Percentiles rank a stretch among this genome's conserved stretches.
Conservation (phyloP, 2,113 vertebrate species). For the Micronycteris hirsuta region DNA sequence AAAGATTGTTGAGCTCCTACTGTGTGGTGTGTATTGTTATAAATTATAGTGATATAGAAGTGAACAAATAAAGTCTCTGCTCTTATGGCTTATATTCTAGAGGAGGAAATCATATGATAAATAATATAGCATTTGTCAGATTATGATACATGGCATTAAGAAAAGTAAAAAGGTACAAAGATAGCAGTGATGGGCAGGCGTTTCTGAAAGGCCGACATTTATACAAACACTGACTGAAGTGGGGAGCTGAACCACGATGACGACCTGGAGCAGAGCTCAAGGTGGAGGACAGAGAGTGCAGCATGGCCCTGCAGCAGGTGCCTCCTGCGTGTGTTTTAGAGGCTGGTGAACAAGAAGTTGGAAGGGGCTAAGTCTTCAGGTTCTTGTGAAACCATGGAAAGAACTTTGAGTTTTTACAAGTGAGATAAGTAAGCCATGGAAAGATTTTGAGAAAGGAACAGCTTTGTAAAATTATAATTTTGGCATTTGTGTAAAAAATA, state of each 20-base stretch:
- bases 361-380: background rate
- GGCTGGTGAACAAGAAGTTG: background rate
- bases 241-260: background rate
- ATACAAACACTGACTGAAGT: background rate
- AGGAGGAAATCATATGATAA: background rate
- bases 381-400: background rate
- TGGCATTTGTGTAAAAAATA: background rate
- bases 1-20: background rate
- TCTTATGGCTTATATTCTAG: background rate
- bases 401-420: background rate
- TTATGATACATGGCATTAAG: background rate
- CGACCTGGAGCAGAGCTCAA: accelerated
- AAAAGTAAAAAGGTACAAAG: background rate
- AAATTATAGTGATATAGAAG: background rate
- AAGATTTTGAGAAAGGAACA: background rate
- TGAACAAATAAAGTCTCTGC: background rate
- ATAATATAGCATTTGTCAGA: background rate
- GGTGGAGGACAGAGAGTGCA: background rate
- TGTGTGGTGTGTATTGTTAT: background rate
- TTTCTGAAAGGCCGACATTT: background rate
- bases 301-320: accelerated
- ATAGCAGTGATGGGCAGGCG: background rate
- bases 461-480: background rate
- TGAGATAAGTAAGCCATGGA: background rate
- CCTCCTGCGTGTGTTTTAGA: too few species aligned